Base-by-base conservation (phyloP, 2,113 vertebrate species). In the Microtus ochrogaster region DNA sequence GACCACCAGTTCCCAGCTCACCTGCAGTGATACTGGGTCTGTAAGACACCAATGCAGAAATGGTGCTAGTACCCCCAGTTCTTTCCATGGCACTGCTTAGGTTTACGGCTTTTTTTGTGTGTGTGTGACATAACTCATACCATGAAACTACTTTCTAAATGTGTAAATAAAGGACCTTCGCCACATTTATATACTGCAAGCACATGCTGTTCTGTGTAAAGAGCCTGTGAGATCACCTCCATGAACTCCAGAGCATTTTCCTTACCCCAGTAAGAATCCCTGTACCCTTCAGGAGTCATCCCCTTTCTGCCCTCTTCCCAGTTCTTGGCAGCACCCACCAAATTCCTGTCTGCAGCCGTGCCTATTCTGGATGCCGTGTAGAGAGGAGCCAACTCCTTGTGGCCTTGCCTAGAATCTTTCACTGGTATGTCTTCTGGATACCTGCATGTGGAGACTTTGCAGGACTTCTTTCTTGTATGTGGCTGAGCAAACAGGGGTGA, bases 351-450 rank as follows among this genome's bases (percentile, higher is more conserved):
- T 9, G 0, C 0, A 49, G 41, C 21, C 0, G 0, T 6, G 72
- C 33, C 26, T 7, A 0, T 4, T 7, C 36, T 36, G 2, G 49
- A 44, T 70, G 7, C 0, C 12, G 26, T 39, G 11, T 0, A 2
- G 14, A 3, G 16, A 21, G 0, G 2, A 33, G 5, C 16, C 1
- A 1, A 4, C 5, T 0, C 63, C 9, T 0, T 0, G 0, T 0
- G 1, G 68, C 61, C 79, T 2, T 6, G 41, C 17, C 70, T 3
- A 28, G 49, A 4, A 4, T 55, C 63, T 4, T 5, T 47, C 89
- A n/a, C 47, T 9, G 6, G 74, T 19, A 4, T 7, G 28, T 41
- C 47, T 14, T 26, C 41, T 22, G 30, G 58, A 5, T 30, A 5
- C 3, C 6, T 16, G 28, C 26, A 3, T 4, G 17, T 22, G 7